Evolutionary conservation across 1,140 invertebrate species (phyloP).

Genomic region (Drosophila malerkotliana): DNA sequence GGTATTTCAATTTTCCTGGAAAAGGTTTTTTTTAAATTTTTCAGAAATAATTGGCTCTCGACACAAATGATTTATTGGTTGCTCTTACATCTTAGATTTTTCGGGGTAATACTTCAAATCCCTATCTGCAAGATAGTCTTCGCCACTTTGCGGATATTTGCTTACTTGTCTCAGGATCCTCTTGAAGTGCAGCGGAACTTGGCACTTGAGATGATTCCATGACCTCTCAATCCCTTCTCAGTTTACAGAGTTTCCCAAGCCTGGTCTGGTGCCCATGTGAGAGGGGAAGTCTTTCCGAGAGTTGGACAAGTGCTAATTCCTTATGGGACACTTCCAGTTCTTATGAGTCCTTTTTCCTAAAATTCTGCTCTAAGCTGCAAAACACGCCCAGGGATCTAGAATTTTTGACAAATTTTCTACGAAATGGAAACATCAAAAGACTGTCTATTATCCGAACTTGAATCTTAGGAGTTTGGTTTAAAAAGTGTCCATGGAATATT

Average conservation of each 20-base stretch:
- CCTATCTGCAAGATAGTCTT: not conserved
- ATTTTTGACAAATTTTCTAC: not conserved
- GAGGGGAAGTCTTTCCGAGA: slow-evolving; percentile 31
- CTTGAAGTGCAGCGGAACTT: slow-evolving; percentile 67
- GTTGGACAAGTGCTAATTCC: slow-evolving; percentile 48
- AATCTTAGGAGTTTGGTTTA: slow-evolving; percentile 5
- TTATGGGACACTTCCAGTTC: slow-evolving; percentile 21
- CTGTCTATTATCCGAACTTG: slow-evolving; percentile 6
- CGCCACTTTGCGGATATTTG: not conserved
- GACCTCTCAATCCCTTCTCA: slow-evolving; percentile 50
- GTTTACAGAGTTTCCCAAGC: slow-evolving; percentile 53
- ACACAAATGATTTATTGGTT: slow-evolving; percentile 1
- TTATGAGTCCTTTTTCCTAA: not conserved
- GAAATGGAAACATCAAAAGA: slow-evolving; percentile 2
- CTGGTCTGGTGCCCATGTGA: slow-evolving; percentile 42
- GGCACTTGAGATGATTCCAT: slow-evolving; percentile 49
- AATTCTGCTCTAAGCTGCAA: slow-evolving; percentile 10
- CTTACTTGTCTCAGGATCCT: slow-evolving; percentile 11
- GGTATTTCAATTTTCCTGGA: not conserved
- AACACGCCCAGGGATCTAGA: slow-evolving; percentile 37
- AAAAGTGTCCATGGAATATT: not conserved
- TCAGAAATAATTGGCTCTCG: slow-evolving; percentile 1
- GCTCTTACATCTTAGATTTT: not conserved
- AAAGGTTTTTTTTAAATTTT: not conserved
- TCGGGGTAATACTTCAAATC: not conserved